Evolutionary conservation across 2,888 invertebrate species (phyloP).

Genomic region (Diaperis boleti): DNA sequence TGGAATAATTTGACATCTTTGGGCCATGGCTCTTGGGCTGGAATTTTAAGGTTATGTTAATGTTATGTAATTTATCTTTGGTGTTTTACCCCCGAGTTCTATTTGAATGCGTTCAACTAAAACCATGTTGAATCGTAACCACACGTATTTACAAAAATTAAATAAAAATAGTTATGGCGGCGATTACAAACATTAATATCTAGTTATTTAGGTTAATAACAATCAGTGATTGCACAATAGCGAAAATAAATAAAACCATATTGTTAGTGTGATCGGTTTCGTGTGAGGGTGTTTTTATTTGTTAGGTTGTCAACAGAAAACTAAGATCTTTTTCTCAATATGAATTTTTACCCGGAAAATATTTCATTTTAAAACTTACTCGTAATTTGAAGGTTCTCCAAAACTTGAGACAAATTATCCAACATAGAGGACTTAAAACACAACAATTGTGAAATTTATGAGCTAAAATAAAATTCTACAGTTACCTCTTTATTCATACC

Average conservation of each 20-base stretch:
- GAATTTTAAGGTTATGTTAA: constrained; percentile 41
- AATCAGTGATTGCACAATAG: no score
- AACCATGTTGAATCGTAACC: constrained; percentile 49
- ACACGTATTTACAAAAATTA: neutral
- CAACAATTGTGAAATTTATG: neutral
- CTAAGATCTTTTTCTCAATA: no score
- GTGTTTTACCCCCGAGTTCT: constrained; percentile 55
- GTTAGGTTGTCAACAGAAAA: no score
- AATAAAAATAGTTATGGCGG: neutral
- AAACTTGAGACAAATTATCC: constrained; percentile 17
- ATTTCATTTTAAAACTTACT: constrained; percentile 8
- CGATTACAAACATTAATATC: no score
- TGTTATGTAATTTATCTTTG: constrained; percentile 8
- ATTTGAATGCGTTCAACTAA: constrained; percentile 55
- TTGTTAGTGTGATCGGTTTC: no score
- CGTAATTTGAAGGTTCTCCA: constrained; percentile 22
- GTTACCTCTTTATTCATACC: constrained; percentile 7
- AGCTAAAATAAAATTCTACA: constrained; percentile 5
- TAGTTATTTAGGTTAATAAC: no score
- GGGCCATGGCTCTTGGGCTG: constrained; percentile 92
- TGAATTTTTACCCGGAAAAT: no score
- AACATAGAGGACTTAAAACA: constrained; percentile 13
- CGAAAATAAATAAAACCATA: no score
- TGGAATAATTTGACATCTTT: constrained; percentile 88
- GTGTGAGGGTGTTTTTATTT: no score